Base-by-base conservation (phyloP, 2,113 vertebrate genomes). In the Gasterosteus aculeatus region DNA sequence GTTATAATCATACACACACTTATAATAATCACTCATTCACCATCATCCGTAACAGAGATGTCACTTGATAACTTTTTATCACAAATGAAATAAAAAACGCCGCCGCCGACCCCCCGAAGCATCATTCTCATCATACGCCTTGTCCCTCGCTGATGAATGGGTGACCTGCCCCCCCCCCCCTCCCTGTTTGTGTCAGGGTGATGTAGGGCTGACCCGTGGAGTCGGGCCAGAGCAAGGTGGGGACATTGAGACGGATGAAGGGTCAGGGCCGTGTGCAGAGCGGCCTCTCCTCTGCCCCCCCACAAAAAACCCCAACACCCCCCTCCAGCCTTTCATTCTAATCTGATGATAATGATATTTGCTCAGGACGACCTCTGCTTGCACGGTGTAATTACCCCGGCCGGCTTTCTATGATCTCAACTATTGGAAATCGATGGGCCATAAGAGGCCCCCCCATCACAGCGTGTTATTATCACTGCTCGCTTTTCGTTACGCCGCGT, bases 331-430 rank as follows among this genome's bases (percentile, higher is more conserved):
- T 89, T 91, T 91, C 91, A 89, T 92, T 92, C 89, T 93, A 93
- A 94, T 94, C 92, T 92, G 90, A 92, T 89, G 91, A 92, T 93
- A 92, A 94, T 93, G 92, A 92, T 94, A 93, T 93, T 94, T 94
- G 90, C 91, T 86, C 81, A 93, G 83, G 83, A 89, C 87, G 93
- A 93, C 92, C 91, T 93, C 88, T 92, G 89, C 87, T 87, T 92
- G 90, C 92, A 87, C 90, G 88, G 88, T 89, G 90, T 92, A 92
- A 94, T 92, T 92, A 93, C 86, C 88, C 90, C 83, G 1, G 78
- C 81, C 85, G 73, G 87, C 85, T 89, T 89, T 90, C 87, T 91
- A 91, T 91, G 88, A 93, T 92, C 89, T 87, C 77, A 58, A 76
- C 91, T 93, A 94, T 94, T 90, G 94, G 93, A 94, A 94, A 95